Percentiles rank a stretch among this genome's conserved stretches.
These are phyloP conservation scores for Idaea dimidiata DNA, from an alignment of 2,888 invertebrate species.

Conservation along the genomic window DNA sequence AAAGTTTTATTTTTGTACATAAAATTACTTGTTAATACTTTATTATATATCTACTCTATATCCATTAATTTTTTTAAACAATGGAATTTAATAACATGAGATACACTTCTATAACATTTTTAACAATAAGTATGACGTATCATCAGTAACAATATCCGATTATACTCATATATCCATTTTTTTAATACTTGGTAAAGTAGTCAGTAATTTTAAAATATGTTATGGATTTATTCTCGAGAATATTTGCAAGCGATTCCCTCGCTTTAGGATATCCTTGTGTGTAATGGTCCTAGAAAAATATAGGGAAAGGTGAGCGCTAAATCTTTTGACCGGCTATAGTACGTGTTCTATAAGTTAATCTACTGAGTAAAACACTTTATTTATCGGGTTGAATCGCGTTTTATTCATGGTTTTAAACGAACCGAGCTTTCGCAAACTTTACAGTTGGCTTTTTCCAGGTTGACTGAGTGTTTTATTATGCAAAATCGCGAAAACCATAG, in stretches of 20 bases:
- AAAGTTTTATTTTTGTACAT: not conserved
- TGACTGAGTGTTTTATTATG: no score
- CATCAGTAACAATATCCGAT: not conserved
- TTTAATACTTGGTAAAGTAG: not conserved
- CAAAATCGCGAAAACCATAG: no score
- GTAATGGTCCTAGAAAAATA: not conserved
- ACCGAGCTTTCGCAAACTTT: no score
- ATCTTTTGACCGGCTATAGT: not conserved
- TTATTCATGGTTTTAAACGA: no score
- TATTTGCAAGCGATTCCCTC: not conserved
- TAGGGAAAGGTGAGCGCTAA: not conserved
- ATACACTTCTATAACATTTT: not conserved
- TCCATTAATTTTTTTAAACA: not conserved
- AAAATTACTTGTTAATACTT: not conserved
- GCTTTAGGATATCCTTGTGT: not conserved
- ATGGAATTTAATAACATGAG: not conserved
- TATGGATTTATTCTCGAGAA: no score
- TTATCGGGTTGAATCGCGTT: no score
- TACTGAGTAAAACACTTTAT: no score
- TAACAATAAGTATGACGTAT: not conserved
- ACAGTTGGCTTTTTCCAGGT: no score
- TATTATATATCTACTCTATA: not conserved
- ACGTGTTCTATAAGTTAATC: no score
- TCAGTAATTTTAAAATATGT: not conserved
- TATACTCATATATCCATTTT: not conserved